Evolutionary conservation across 1,140 invertebrate species (phyloP), one percentile per base, ranked within the genome.

Genomic region (Conus betulinus): DNA sequence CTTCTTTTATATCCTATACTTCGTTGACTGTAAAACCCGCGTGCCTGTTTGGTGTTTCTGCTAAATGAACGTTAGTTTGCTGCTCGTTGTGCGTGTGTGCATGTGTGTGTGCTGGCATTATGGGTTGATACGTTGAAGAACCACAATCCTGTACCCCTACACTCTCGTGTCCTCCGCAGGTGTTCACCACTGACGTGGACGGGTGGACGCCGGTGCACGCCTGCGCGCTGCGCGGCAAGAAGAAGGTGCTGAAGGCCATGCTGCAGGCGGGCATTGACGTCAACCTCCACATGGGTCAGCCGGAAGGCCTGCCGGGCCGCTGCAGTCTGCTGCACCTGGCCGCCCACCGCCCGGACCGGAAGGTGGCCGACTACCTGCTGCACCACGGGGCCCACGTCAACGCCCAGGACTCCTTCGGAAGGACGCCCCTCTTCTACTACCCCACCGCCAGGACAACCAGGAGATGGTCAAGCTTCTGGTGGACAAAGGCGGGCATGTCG

Each of bases 171-270:
- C 27, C 63, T 63, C 23, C 17, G 15, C 83, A 92, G 63, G 88
- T 93, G 0, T 90, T 93, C 79, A 89, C 87, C 3, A 88, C 89
- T 6, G 89, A 93, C 82, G 84, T 93, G 7, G 93, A 92, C 20
- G 93, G 93, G n/a, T 93, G 93, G 93, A 93, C 92, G 20, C 93
- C 92, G n/a, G 60, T 93, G 25, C 93, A 93, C 87, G 93, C 93
- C 79, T 93, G 92, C 88, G 90, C 90, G 13, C 85, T 93, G 27
- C 87, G 90, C 55, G 93, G 92, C 11, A 91, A 91, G 17, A 92
- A 91, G 71, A 92, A 92, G 60, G 79, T 93, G 23, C 87, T 93
- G 63, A 93, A 93, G 89, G 76, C 90, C 5, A 92, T 93, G 89
- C 85, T 93, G n/a, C 87, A 89, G 85, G 87, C 91, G 17, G 91